These are phyloP conservation scores for Tupiocoris notatus DNA, from an alignment of 2,888 invertebrate genomes.

Conservation along the genomic window DNA sequence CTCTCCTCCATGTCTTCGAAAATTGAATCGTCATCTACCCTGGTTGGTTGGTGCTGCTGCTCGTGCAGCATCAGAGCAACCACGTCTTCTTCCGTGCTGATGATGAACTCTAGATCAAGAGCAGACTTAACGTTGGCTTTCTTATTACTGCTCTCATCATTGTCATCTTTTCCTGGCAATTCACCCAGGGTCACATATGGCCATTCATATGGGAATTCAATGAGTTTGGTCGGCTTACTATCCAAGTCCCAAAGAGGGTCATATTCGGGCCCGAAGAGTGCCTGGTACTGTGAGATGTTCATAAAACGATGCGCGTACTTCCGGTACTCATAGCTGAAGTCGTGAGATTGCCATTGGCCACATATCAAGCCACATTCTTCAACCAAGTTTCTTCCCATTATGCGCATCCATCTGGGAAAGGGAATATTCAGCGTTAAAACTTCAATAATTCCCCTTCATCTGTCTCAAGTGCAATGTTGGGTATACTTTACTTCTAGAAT, in stretches of 20 bases:
- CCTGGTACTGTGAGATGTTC: conserved; percentile 45
- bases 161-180: conserved; percentile 1
- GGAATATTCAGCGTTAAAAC: too few species aligned
- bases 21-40: background rate
- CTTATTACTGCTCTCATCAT: conserved; percentile 8
- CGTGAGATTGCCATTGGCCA: conserved; percentile 46
- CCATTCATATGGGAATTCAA: conserved; percentile 27
- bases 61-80: conserved; percentile 28
- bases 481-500: too few species aligned
- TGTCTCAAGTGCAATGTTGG: too few species aligned
- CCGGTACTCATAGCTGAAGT: conserved; percentile 43
- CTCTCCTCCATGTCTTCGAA: background rate
- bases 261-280: conserved; percentile 47
- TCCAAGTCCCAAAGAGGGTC: conserved; percentile 48
- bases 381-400: conserved; percentile 45
- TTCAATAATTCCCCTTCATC: too few species aligned
- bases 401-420: conserved; percentile 48
- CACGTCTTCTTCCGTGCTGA: conserved; percentile 17
- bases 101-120: conserved; percentile 24
- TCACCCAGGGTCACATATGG: conserved; percentile 5
- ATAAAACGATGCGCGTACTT: conserved; percentile 46
- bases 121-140: conserved; percentile 1
- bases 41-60: background rate
- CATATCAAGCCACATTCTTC: conserved; percentile 41
- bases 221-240: background rate